Conservation (phyloP, 2,797 vertebrate species). For the Melanogrammus aeglefinus region DNA sequence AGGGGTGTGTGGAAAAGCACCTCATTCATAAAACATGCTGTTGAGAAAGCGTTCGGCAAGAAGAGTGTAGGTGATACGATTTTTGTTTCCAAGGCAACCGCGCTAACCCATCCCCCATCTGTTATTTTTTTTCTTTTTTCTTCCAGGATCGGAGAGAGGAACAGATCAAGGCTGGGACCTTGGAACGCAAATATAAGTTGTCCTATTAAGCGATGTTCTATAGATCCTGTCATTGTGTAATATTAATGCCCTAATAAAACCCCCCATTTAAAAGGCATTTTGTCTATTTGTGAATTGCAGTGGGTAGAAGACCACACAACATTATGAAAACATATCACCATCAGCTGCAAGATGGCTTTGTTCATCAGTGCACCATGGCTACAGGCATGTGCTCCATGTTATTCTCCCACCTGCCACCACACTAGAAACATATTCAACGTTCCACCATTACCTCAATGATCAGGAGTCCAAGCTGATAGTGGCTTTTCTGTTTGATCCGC, state of each 20-base stretch:
- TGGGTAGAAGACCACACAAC: neutral
- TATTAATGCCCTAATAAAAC: slow-evolving; percentile 70
- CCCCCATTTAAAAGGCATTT: slow-evolving; percentile 39
- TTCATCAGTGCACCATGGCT: neutral
- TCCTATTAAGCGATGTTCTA: slow-evolving; percentile 69
- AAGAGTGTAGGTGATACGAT: slow-evolving; percentile 34
- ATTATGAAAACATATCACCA: neutral
- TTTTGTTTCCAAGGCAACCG: slow-evolving; percentile 54
- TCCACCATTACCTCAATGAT: neutral
- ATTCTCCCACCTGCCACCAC: neutral
- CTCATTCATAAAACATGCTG: slow-evolving; percentile 39
- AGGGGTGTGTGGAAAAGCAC: slow-evolving; percentile 17
- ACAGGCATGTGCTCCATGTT: neutral
- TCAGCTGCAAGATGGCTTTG: neutral
- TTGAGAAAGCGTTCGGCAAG: slow-evolving; percentile 38
- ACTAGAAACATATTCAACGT: neutral
- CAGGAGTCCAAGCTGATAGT: neutral
- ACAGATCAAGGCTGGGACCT: slow-evolving; percentile 78
- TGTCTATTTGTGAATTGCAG: slow-evolving; percentile 3
- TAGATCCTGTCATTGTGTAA: slow-evolving; percentile 53
- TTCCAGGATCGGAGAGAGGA: slow-evolving; percentile 81
- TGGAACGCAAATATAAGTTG: slow-evolving; percentile 62
- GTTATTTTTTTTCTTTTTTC: slow-evolving; percentile 37
- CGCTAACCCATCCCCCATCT: slow-evolving; percentile 37
- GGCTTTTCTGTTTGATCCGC: neutral